These are phyloP conservation scores for Melanostoma scalare DNA, from an alignment of 2,888 invertebrate genomes.

Conservation along the genomic window DNA sequence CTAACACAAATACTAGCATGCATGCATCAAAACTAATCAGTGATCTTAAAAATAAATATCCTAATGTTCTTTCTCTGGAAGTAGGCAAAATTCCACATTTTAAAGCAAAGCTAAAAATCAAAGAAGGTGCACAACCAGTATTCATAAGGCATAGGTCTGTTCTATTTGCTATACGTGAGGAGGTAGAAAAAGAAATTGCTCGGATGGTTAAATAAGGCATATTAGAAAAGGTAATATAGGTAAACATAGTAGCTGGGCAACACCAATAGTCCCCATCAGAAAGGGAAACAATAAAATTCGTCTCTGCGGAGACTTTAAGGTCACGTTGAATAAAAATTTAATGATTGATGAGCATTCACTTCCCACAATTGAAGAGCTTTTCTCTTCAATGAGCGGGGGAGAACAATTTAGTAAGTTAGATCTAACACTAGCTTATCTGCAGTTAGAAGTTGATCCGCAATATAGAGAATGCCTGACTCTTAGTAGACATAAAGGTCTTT, in stretches of 20 bases:
- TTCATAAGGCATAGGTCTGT: too few species aligned
- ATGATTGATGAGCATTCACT: slow-evolving; percentile 12
- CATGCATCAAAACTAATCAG: background rate
- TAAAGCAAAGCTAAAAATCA: too few species aligned
- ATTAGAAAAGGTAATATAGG: too few species aligned
- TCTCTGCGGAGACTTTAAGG: slow-evolving; percentile 8
- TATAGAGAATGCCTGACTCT: slow-evolving; percentile 76
- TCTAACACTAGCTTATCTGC: slow-evolving; percentile 77
- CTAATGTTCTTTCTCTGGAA: background rate
- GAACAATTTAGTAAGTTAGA: slow-evolving; percentile 75
- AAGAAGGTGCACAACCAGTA: too few species aligned
- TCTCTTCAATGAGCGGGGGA: slow-evolving; percentile 68
- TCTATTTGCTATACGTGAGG: too few species aligned
- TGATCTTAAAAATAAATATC: background rate
- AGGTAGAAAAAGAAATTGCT: too few species aligned
- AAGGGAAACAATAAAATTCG: slow-evolving; percentile 9
- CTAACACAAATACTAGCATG: background rate
- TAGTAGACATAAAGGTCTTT: slow-evolving; percentile 77
- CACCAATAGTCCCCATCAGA: slow-evolving; percentile 3
- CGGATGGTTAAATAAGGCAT: too few species aligned
- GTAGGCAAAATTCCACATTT: too few species aligned
- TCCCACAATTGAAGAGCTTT: slow-evolving; percentile 61
- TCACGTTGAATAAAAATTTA: slow-evolving; percentile 7
- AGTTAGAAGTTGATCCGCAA: slow-evolving; percentile 76
- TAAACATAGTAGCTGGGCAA: slow-evolving; percentile 12